These are phyloP conservation scores for Carcharodon carcharias DNA, from an alignment of 2,797 vertebrate genomes.

Conservation along the genomic window DNA sequence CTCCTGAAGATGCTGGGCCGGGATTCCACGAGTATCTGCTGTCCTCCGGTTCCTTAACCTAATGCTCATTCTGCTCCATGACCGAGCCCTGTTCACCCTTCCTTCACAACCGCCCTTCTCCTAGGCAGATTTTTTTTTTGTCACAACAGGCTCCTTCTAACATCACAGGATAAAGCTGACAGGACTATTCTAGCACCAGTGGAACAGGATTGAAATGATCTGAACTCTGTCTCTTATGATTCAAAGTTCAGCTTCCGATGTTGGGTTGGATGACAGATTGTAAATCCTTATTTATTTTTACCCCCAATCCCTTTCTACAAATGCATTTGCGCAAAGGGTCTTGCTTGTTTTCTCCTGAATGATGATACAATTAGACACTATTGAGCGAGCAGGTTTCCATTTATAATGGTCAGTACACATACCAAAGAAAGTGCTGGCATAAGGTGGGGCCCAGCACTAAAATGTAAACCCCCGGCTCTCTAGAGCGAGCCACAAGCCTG, in stretches of 20 bases:
- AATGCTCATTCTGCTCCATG: not conserved
- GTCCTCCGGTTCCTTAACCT: not conserved
- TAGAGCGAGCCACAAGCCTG: not conserved
- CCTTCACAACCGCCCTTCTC: not conserved
- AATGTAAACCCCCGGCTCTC: not conserved
- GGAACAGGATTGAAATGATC: not conserved
- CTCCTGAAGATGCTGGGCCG: not conserved
- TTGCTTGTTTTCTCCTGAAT: constrained; percentile 2
- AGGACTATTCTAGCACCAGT: not conserved
- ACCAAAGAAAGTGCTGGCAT: not conserved
- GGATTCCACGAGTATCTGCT: not conserved
- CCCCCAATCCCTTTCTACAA: not conserved
- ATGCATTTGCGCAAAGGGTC: not conserved
- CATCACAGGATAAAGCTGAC: not conserved
- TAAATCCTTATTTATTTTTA: not conserved
- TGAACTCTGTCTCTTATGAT: not conserved
- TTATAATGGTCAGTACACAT: not conserved
- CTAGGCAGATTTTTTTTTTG: not conserved
- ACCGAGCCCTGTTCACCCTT: not conserved
- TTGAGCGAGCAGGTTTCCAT: not conserved
- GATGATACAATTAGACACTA: not conserved
- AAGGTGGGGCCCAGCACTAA: not conserved
- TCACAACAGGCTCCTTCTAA: not conserved
- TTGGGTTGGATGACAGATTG: not conserved
- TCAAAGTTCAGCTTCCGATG: not conserved